These are phyloP conservation scores for Eolophus roseicapilla DNA, from an alignment of 2,113 vertebrate genomes.

Conservation along the genomic window DNA sequence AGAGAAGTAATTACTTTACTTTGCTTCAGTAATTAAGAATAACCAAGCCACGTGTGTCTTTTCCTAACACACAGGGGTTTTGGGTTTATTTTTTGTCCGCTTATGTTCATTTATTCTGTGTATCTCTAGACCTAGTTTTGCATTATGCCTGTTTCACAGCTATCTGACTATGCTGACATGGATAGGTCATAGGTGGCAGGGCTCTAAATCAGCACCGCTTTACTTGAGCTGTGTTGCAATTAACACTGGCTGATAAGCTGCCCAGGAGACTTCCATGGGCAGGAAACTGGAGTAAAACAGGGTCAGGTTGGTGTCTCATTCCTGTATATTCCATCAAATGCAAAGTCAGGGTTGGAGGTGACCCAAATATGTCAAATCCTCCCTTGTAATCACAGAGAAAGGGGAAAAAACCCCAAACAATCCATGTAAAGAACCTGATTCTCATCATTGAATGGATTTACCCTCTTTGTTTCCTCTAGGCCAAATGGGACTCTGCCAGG, in stretches of 20 bases:
- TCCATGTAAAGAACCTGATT: not conserved
- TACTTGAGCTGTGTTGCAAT: not conserved
- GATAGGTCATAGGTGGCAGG: not conserved
- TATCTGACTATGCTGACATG: not conserved
- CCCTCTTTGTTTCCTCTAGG: conserved; percentile 66
- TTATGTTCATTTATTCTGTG: not conserved
- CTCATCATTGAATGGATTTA: not conserved
- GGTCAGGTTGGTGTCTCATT: not conserved
- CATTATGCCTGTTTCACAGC: not conserved
- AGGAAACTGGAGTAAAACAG: not conserved
- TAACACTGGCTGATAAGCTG: not conserved
- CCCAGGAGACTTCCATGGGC: not conserved
- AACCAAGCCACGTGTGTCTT: conserved; percentile 44
- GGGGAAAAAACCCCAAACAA: not conserved
- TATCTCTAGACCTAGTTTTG: not conserved
- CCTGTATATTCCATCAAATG: not conserved
- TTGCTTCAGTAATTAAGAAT: conserved; percentile 63
- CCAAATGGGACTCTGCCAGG: conserved; percentile 91
- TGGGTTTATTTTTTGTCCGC: not conserved
- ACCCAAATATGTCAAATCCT: not conserved
- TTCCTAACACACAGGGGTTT: not conserved
- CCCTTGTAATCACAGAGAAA: not conserved
- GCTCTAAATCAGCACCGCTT: not conserved
- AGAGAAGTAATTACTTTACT: conserved; percentile 62
- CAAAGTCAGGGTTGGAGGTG: not conserved